These are phyloP conservation scores for Vireo altiloquus DNA, from an alignment of 2,113 vertebrate species.

Conservation along the genomic window DNA sequence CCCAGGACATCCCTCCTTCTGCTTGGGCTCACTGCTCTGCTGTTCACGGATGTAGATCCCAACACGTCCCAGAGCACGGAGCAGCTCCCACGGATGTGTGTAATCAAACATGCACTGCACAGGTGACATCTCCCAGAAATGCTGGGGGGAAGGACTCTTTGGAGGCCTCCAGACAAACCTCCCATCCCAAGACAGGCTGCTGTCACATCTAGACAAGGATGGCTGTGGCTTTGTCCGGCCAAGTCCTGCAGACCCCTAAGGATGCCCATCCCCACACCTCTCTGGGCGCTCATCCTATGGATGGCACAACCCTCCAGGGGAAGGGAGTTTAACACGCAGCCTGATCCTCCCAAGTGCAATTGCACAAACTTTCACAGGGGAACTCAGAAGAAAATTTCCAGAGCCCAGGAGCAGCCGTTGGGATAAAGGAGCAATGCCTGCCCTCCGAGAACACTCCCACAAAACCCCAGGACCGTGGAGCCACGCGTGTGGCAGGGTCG, in stretches of 20 bases:
- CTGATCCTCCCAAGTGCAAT: not conserved
- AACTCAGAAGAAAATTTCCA: not conserved
- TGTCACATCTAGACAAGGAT: not conserved
- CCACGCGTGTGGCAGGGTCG: not conserved
- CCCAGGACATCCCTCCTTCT: not conserved
- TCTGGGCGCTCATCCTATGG: not conserved
- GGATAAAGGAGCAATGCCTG: not conserved
- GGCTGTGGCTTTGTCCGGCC: not conserved
- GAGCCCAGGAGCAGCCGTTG: fast-evolving
- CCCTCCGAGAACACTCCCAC: not conserved
- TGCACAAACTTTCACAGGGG: not conserved
- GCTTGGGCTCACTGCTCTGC: not conserved
- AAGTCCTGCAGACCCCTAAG: not conserved
- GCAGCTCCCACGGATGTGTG: fast-evolving
- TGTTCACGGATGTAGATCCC: not conserved
- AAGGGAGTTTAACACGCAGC: not conserved
- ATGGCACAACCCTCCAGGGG: too few relatives aligned
- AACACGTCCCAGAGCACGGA: fast-evolving
- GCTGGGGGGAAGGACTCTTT: not conserved
- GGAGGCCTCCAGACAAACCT: not conserved
- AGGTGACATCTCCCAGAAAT: not conserved
- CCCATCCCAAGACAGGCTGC: not conserved
- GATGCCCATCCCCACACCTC: not conserved
- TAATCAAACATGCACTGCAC: not conserved
- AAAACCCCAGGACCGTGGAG: not conserved